These are phyloP conservation scores for Microcebus ravelobensis DNA, from an alignment of 2,113 vertebrate species.

Conservation along the genomic window DNA sequence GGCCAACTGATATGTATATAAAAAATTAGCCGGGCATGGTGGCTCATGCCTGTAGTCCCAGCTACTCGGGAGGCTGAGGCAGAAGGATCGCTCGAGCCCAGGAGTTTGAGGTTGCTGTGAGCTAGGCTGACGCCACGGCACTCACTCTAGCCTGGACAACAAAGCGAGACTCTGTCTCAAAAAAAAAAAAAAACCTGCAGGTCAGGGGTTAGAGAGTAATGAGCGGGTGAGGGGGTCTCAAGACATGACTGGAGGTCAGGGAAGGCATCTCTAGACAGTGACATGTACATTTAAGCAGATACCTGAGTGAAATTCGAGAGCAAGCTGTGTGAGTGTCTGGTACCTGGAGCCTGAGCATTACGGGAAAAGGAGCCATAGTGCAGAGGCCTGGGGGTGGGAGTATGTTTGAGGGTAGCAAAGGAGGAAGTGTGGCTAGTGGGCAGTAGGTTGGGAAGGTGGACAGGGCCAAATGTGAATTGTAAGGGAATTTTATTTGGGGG, in stretches of 20 bases:
- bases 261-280: background rate
- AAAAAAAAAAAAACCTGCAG: no score
- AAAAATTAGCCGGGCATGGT: no score
- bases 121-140: no score
- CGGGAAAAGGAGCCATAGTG: background rate
- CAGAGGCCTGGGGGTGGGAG: background rate
- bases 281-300: background rate
- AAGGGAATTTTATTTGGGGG: slow-evolving; percentile 1
- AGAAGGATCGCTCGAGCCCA: no score
- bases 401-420: background rate
- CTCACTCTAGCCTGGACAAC: no score
- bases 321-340: background rate
- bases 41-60: no score
- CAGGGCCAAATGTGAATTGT: background rate
- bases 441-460: background rate
- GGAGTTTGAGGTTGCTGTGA: no score
- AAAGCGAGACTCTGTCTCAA: no score
- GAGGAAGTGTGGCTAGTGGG: background rate
- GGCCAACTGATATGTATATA: no score
- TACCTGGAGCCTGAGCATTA: background rate
- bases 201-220: background rate
- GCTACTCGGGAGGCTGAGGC: no score
- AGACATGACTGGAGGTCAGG: background rate
- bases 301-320: background rate
- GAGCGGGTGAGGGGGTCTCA: background rate